These are phyloP conservation scores for Myotis pilosus DNA, from an alignment of 2,797 vertebrate species.

Conservation along the genomic window DNA sequence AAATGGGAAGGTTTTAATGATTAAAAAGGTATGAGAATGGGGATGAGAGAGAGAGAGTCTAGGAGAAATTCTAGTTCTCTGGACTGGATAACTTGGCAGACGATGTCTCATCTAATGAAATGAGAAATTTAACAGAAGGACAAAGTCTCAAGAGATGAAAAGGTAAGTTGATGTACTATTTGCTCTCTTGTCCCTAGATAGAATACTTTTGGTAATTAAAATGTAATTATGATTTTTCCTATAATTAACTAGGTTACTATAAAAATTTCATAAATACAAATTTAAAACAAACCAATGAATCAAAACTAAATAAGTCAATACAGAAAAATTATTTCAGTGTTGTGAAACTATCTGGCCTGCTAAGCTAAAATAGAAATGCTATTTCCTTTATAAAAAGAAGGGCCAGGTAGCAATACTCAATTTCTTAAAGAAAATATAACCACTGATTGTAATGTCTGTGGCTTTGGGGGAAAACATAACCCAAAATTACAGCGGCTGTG, in stretches of 20 bases:
- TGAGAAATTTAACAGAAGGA: not conserved
- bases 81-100: not conserved
- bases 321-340: not conserved
- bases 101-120: not conserved
- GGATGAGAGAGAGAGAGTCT: not conserved
- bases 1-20: not conserved
- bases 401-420: slow-evolving; percentile 77
- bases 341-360: slow-evolving; percentile 37
- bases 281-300: not conserved
- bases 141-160: not conserved
- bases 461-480: slow-evolving; percentile 76
- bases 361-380: slow-evolving; percentile 58
- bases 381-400: slow-evolving; percentile 74
- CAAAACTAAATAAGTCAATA: slow-evolving; percentile 20
- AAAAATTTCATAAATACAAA: slow-evolving; percentile 17
- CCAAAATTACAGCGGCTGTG: slow-evolving; percentile 79
- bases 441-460: slow-evolving; percentile 76
- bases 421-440: slow-evolving; percentile 80
- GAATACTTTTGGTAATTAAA: not conserved
- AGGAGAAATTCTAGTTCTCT: not conserved
- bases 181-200: not conserved
- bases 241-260: not conserved
- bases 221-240: not conserved
- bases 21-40: not conserved
- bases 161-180: not conserved